These are phyloP conservation scores for Corynorhinus townsendii DNA, from an alignment of 2,113 vertebrate species.

Conservation along the genomic window DNA sequence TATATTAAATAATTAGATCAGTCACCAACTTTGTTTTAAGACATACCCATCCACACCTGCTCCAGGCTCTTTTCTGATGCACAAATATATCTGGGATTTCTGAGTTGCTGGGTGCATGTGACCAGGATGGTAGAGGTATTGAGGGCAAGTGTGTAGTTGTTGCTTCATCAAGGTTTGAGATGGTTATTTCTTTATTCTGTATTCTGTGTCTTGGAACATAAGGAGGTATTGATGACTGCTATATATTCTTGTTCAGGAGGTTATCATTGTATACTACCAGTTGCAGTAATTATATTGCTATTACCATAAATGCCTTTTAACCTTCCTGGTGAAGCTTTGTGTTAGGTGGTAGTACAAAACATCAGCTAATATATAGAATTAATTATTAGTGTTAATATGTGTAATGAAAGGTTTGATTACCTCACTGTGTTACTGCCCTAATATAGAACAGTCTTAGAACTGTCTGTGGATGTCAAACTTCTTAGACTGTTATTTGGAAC, in stretches of 20 bases:
- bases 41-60: neutral
- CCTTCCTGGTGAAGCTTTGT: neutral
- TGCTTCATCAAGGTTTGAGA: neutral
- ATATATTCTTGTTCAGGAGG: neutral
- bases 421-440: neutral
- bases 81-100: neutral
- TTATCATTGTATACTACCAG: neutral
- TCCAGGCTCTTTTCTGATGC: neutral
- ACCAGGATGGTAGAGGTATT: neutral
- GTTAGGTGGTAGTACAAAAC: neutral
- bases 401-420: neutral
- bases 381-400: neutral
- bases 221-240: neutral
- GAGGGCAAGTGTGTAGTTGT: neutral
- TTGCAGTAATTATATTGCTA: neutral
- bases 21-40: neutral
- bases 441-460: neutral
- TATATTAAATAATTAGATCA: neutral
- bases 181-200: constrained; percentile 2
- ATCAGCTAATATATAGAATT: neutral
- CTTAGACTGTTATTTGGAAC: neutral
- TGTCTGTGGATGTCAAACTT: neutral
- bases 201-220: neutral
- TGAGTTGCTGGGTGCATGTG: neutral
- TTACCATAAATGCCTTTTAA: neutral